Evolutionary conservation across 2,113 vertebrate genomes (phyloP).

Genomic region (Nestor notabilis): DNA sequence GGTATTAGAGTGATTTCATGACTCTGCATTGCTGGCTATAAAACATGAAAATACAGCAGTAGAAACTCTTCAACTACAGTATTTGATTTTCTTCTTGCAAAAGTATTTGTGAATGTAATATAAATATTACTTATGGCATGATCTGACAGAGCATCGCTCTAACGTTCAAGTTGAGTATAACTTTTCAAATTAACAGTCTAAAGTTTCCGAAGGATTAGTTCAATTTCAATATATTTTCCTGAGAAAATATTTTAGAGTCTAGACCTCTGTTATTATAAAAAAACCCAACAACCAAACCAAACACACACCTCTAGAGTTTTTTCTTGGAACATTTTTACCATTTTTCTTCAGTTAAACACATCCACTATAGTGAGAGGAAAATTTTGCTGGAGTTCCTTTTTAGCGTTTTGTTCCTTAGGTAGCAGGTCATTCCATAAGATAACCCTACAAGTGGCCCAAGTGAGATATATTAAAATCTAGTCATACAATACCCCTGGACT

Average conservation of each 20-base stretch:
- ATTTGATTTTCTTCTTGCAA: slow-evolving; percentile 24
- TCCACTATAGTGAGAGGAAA: background rate
- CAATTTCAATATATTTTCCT: background rate
- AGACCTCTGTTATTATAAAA: background rate
- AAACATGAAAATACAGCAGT: slow-evolving; percentile 21
- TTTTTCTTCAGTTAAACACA: background rate
- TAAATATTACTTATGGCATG: background rate
- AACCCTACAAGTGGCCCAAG: slow-evolving; percentile 53
- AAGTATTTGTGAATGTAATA: background rate
- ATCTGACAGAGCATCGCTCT: background rate
- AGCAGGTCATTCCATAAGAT: slow-evolving; percentile 48
- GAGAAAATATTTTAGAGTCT: background rate
- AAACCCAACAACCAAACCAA: background rate
- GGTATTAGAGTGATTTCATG: background rate
- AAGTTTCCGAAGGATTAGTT: background rate
- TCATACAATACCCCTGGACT: slow-evolving; percentile 59
- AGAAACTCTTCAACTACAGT: background rate
- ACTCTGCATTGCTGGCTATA: background rate
- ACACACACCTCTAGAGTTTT: background rate
- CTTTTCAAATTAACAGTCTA: background rate
- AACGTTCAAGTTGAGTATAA: background rate
- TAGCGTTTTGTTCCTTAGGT: slow-evolving; percentile 36
- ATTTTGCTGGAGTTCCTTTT: slow-evolving; percentile 20
- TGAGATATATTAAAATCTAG: slow-evolving; percentile 52
- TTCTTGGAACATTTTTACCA: background rate